Conservation (phyloP, 2,888 invertebrate species). For the Gryllus longicercus region DNA sequence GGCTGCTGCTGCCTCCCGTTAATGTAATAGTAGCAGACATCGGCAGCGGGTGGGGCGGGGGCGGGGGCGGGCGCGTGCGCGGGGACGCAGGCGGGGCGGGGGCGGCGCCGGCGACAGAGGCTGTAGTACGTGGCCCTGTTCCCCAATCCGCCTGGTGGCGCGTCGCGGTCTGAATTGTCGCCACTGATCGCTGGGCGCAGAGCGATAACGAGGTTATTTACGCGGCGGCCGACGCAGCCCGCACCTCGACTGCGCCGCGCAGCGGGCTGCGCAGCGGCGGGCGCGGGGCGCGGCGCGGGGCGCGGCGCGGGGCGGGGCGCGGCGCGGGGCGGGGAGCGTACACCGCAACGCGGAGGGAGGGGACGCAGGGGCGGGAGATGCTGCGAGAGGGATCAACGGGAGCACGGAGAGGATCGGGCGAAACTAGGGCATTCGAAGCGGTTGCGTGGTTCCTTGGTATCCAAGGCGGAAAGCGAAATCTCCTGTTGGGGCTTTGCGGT, state of each 20-base stretch:
- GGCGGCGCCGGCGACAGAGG: neutral
- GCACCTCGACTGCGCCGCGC: neutral
- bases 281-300: too few species aligned
- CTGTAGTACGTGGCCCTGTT: neutral
- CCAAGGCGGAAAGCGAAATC: too few species aligned
- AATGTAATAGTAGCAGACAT: conserved; percentile 5
- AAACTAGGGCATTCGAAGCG: too few species aligned
- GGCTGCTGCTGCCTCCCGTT: neutral
- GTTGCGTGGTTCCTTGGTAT: too few species aligned
- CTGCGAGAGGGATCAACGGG: too few species aligned
- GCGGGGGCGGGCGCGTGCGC: neutral
- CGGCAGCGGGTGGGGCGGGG: neutral
- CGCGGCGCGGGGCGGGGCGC: neutral
- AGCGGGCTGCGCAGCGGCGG: neutral
- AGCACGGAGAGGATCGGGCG: too few species aligned
- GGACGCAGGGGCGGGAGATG: too few species aligned
- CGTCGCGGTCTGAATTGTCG: neutral
- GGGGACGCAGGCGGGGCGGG: neutral
- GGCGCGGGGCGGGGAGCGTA: neutral
- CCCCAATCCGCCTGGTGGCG: neutral
- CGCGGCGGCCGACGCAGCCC: neutral
- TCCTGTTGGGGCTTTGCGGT: too few species aligned
- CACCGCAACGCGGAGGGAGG: too few species aligned
- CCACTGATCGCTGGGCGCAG: neutral
- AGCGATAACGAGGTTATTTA: conserved; percentile 9